phyloP scores from a whole-genome alignment of 2,888 invertebrate genomes.

The Lutraria lutraria region DNA sequence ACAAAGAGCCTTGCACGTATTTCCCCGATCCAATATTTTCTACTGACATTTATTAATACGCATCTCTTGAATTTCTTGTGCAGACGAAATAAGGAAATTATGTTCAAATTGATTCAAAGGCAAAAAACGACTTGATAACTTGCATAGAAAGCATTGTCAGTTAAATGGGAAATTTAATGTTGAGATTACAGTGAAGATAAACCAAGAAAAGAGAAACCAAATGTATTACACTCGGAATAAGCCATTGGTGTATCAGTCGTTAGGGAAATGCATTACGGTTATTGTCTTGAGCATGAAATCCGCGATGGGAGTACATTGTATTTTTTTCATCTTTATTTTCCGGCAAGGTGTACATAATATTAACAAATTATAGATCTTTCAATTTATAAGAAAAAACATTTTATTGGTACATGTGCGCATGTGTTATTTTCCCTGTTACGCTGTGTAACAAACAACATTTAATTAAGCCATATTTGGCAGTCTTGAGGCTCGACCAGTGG shows the following conservation, averaged over 20 bases:
- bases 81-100: conserved; percentile 24
- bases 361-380: too few species aligned
- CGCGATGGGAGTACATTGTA: too few species aligned
- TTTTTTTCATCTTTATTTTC: neutral
- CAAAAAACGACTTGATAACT: conserved; percentile 4
- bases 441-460: too few species aligned
- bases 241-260: neutral
- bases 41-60: conserved; percentile 32
- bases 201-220: neutral
- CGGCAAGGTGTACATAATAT: neutral
- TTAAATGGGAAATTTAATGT: conserved; percentile 7
- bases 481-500: too few species aligned
- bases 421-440: too few species aligned
- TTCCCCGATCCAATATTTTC: conserved; percentile 24
- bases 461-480: too few species aligned
- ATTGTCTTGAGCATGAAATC: too few species aligned
- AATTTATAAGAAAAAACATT: too few species aligned
- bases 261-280: neutral
- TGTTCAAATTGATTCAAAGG: conserved; percentile 28
- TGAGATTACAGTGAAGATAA: neutral
- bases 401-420: too few species aligned
- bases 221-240: neutral
- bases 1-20: conserved; percentile 19
- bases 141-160: neutral
- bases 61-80: conserved; percentile 15